A percentile compares a stretch with the other conserved stretches of the same genome.
Evolutionary conservation across 1,140 invertebrate genomes (phyloP).

Genomic region (Battus philenor): DNA sequence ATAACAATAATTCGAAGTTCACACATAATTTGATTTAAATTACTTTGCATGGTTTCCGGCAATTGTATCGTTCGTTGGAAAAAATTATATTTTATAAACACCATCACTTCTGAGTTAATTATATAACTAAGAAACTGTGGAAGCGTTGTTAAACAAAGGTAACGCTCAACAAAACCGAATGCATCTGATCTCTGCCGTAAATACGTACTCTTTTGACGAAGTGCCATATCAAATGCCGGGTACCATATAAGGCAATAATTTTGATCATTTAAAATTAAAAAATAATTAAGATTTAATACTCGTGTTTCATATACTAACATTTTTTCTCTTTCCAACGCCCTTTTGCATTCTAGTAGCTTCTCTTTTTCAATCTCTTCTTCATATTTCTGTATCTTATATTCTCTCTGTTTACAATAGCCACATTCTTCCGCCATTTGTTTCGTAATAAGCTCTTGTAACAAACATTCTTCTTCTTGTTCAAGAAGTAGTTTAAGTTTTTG

Average conservation of each 20-base stretch:
- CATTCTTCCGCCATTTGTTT: slow-evolving; percentile 39
- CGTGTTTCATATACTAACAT: slow-evolving; percentile 49
- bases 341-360: slow-evolving; percentile 42
- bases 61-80: too few species aligned
- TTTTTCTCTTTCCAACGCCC: slow-evolving; percentile 56
- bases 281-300: neutral
- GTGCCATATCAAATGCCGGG: too few species aligned
- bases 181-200: neutral
- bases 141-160: neutral
- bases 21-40: too few species aligned
- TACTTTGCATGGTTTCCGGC: too few species aligned
- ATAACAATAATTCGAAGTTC: too few species aligned
- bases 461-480: slow-evolving; percentile 42
- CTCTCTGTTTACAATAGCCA: slow-evolving; percentile 39
- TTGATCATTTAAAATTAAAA: too few species aligned
- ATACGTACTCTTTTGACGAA: slow-evolving; percentile 4
- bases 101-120: too few species aligned
- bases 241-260: too few species aligned
- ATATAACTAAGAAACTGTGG: neutral
- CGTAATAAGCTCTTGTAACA: slow-evolving; percentile 34
- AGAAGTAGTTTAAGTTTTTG: slow-evolving; percentile 39
- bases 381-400: slow-evolving; percentile 31
- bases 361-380: slow-evolving; percentile 47
- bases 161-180: neutral
- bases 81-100: too few species aligned